Evolutionary conservation across 2,797 vertebrate species (phyloP).

Genomic region (Anabas testudineus): DNA sequence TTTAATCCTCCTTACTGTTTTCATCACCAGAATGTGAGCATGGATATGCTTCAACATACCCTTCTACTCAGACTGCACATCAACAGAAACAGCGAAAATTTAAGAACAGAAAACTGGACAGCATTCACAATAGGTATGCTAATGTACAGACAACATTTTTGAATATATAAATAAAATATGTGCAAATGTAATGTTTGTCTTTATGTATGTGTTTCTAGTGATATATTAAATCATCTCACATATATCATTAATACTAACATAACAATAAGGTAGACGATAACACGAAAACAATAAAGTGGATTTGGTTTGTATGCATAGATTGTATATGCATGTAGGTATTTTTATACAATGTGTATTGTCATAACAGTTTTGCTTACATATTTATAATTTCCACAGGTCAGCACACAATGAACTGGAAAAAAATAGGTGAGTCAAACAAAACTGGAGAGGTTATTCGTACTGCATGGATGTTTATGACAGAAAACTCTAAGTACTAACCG

Average conservation of each 20-base stretch:
- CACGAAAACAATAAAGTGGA: too few species aligned
- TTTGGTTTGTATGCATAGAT: neutral
- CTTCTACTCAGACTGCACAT: conserved; percentile 84
- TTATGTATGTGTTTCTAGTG: neutral
- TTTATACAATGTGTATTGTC: neutral
- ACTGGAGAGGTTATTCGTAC: neutral
- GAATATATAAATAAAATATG: conserved; percentile 1
- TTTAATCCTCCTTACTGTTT: conserved; percentile 40
- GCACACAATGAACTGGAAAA: conserved; percentile 97
- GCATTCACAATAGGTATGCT: conserved; percentile 83
- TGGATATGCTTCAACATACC: conserved; percentile 93
- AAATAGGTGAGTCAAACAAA: conserved; percentile 89
- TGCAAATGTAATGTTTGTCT: neutral
- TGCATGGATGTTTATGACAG: conserved; percentile 22
- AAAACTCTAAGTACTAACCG: neutral
- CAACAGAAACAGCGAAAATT: conserved; percentile 88
- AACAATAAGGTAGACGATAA: too few species aligned
- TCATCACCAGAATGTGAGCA: conserved; percentile 91
- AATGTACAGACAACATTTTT: too few species aligned
- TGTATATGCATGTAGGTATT: neutral
- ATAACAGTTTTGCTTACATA: conserved; percentile 32
- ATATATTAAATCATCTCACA: neutral
- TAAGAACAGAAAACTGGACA: conserved; percentile 87
- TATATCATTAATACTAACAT: neutral
- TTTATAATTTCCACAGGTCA: conserved; percentile 84